Evolutionary conservation across 2,797 vertebrate species (phyloP).

Genomic region (Melanotaenia parkinsoni): DNA sequence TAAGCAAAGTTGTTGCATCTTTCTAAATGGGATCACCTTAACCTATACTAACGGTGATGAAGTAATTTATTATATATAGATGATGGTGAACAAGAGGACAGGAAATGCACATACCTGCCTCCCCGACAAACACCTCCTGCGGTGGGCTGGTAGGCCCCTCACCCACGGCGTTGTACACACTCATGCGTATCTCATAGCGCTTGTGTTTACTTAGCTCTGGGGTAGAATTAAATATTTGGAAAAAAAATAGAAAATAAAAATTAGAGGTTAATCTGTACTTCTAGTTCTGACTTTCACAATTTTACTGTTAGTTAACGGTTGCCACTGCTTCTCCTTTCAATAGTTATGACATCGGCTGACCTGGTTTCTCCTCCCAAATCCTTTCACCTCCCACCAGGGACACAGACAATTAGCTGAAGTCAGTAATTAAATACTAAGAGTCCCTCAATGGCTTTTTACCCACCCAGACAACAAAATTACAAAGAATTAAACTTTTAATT

Average conservation of each 20-base stretch:
- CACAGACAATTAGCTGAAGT: slow-evolving; percentile 4
- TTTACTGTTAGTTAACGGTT: not conserved
- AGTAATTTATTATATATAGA: not conserved
- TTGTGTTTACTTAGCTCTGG: slow-evolving; percentile 94
- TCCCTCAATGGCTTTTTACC: slow-evolving; percentile 3
- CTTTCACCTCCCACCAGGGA: not conserved
- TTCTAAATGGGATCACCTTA: slow-evolving; percentile 4
- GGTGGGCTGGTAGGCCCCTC: slow-evolving; percentile 92
- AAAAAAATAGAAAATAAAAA: not conserved
- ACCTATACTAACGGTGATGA: not conserved
- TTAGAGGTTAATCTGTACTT: slow-evolving; percentile 3
- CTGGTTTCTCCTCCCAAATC: not conserved
- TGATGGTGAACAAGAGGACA: slow-evolving; percentile 9
- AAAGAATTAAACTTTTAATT: not conserved
- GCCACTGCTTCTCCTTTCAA: not conserved
- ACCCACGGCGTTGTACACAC: slow-evolving; percentile 92
- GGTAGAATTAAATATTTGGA: slow-evolving; percentile 33
- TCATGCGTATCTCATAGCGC: slow-evolving; percentile 95
- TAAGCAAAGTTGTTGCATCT: not conserved
- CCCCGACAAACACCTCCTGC: slow-evolving; percentile 96
- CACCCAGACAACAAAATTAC: not conserved
- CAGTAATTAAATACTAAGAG: not conserved
- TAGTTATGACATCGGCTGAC: not conserved
- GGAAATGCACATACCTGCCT: slow-evolving; percentile 86
- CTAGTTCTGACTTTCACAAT: not conserved